Evolutionary conservation across 2,797 vertebrate genomes (phyloP).

Genomic region (Schizothorax lantsangensis): DNA sequence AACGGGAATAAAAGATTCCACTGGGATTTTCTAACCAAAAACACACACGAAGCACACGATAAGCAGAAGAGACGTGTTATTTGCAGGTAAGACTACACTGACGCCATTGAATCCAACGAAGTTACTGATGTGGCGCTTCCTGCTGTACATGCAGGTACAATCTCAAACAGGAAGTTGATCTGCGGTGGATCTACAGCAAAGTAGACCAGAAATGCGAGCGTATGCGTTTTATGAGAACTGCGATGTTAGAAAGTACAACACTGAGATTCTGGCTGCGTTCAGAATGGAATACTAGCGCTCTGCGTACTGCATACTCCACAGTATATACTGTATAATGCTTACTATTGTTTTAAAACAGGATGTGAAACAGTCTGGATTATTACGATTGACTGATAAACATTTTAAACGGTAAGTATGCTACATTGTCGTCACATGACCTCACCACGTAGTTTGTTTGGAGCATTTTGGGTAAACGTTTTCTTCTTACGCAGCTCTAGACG

Average conservation of each 20-base stretch:
- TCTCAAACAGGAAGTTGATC: constrained; percentile 26
- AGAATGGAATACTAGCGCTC: not conserved
- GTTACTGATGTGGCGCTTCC: constrained; percentile 44
- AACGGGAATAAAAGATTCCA: constrained; percentile 41
- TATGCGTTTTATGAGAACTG: not conserved
- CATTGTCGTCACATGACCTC: not conserved
- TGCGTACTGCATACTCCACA: not conserved
- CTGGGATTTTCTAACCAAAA: constrained; percentile 42
- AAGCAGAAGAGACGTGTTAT: constrained; percentile 50
- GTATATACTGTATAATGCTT: not conserved
- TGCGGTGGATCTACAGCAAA: not conserved
- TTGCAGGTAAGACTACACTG: constrained; percentile 46
- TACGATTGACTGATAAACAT: not conserved
- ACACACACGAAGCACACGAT: constrained; percentile 41
- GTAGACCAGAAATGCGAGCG: not conserved
- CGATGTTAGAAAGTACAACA: constrained; percentile 9
- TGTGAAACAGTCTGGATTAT: constrained; percentile 1
- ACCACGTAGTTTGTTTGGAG: not conserved
- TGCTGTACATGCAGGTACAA: constrained; percentile 46
- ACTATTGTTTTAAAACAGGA: not conserved
- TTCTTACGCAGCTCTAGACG: not conserved
- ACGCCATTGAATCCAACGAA: constrained; percentile 64
- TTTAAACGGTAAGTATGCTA: not conserved
- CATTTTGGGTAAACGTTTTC: not conserved
- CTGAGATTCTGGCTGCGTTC: not conserved